A percentile compares a stretch with the other conserved stretches of the same genome.
phyloP scores from a whole-genome alignment of 2,113 vertebrate species.

The Scomber colias region DNA sequence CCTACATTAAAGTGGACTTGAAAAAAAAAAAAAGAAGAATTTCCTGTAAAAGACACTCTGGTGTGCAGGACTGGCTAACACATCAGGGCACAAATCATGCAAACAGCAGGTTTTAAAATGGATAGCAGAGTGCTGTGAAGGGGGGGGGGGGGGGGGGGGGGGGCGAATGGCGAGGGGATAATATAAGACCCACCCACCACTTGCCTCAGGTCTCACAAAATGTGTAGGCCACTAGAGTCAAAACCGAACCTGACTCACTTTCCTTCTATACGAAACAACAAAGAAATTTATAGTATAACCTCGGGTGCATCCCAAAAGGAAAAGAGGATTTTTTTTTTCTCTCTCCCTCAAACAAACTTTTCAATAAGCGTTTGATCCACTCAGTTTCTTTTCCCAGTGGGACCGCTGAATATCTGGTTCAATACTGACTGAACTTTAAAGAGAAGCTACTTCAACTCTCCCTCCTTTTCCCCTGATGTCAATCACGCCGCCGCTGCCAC shows the following conservation, averaged over 20 bases:
- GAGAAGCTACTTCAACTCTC: slow-evolving; percentile 16
- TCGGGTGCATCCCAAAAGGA: slow-evolving; percentile 14
- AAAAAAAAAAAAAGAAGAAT: neutral
- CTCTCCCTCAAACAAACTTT: slow-evolving; percentile 47
- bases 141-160: neutral
- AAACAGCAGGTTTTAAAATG: slow-evolving; percentile 35
- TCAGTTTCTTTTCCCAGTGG: slow-evolving; percentile 31
- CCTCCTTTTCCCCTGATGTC: slow-evolving; percentile 33
- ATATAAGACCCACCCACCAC: slow-evolving; percentile 50
- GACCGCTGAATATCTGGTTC: slow-evolving; percentile 18
- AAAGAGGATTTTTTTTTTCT: slow-evolving; percentile 25
- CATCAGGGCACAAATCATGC: slow-evolving; percentile 50
- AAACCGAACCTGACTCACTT: slow-evolving; percentile 51
- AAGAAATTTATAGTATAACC: slow-evolving; percentile 40
- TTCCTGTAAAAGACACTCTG: neutral
- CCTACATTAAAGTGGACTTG: slow-evolving; percentile 11
- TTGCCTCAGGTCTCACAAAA: slow-evolving; percentile 12
- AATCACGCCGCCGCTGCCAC: slow-evolving; percentile 46
- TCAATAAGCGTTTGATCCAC: slow-evolving; percentile 56
- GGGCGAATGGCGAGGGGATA: slow-evolving; percentile 16
- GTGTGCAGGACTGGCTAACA: slow-evolving; percentile 8
- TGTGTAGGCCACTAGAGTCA: slow-evolving; percentile 30
- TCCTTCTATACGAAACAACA: slow-evolving; percentile 27
- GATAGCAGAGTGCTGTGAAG: neutral
- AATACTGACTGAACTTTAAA: slow-evolving; percentile 52